Conservation (phyloP, 2,113 vertebrate species). For the Pterocles gutturalis region DNA sequence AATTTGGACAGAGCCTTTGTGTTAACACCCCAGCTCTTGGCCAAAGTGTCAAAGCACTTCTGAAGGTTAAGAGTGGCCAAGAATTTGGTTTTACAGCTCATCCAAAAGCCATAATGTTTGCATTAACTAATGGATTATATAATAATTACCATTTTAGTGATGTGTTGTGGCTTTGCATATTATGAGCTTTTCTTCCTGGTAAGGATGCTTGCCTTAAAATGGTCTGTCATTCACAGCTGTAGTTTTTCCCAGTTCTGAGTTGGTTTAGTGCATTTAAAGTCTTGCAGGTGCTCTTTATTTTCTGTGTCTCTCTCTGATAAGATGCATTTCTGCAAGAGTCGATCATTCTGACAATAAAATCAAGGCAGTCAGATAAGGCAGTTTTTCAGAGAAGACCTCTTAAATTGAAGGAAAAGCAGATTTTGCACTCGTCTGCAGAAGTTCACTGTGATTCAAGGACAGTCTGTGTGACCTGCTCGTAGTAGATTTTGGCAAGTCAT, state of each 20-base stretch:
- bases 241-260: background rate
- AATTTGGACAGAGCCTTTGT: background rate
- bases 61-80: background rate
- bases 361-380: background rate
- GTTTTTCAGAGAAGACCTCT: background rate
- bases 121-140: background rate
- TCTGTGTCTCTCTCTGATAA: background rate
- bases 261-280: background rate
- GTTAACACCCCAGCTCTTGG: background rate
- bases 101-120: background rate
- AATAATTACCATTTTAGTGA: background rate
- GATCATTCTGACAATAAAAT: background rate
- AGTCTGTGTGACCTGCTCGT: background rate
- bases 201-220: background rate
- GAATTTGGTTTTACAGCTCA: slow-evolving; percentile 23
- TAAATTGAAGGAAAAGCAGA: background rate
- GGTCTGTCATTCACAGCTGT: background rate
- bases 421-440: slow-evolving; percentile 19
- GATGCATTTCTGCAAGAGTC: background rate
- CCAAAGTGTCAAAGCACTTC: background rate
- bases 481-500: background rate
- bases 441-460: background rate
- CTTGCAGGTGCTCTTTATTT: background rate
- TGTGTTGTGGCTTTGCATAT: background rate
- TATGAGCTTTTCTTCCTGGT: background rate